Evolutionary conservation across 2,888 invertebrate species (phyloP).

Genomic region (Tetrapedia diversipes): DNA sequence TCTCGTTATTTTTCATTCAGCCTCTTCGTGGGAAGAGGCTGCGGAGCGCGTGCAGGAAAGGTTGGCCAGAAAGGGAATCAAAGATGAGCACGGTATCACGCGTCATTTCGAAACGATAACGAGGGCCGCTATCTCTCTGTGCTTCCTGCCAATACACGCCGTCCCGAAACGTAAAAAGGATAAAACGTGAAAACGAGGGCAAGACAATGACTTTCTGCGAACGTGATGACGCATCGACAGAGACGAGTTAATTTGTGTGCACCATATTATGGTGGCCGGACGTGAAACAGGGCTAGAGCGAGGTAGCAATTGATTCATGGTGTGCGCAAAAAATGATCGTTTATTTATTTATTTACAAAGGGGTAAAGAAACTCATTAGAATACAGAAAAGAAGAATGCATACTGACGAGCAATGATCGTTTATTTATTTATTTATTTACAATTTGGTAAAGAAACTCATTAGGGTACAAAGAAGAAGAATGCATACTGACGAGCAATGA

Average conservation of each 20-base stretch:
- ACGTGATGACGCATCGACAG: constrained; percentile 58
- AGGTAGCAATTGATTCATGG: constrained; percentile 13
- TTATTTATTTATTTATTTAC: too few species aligned
- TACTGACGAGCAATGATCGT: too few species aligned
- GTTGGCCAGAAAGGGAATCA: constrained; percentile 22
- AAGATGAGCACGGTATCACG: constrained; percentile 35
- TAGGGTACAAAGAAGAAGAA: too few species aligned
- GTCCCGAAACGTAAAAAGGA: constrained; percentile 62
- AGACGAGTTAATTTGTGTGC: constrained; percentile 58
- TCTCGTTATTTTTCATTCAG: constrained; percentile 40
- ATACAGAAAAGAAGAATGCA: too few species aligned
- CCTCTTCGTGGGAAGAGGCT: constrained; percentile 5
- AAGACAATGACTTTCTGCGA: constrained; percentile 68
- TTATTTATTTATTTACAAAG: too few species aligned
- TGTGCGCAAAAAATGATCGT: background rate
- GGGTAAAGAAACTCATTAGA: too few species aligned
- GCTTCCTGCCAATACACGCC: constrained; percentile 69
- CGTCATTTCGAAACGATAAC: constrained; percentile 68
- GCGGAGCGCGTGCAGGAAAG: background rate
- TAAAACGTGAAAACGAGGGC: constrained; percentile 65
- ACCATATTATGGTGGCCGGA: constrained; percentile 28
- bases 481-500: too few species aligned
- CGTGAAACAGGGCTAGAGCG: constrained; percentile 25
- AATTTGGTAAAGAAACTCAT: too few species aligned
- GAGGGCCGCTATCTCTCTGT: constrained; percentile 62